Base-by-base conservation (phyloP, 2,113 vertebrate genomes). In the Mirza zaza region DNA sequence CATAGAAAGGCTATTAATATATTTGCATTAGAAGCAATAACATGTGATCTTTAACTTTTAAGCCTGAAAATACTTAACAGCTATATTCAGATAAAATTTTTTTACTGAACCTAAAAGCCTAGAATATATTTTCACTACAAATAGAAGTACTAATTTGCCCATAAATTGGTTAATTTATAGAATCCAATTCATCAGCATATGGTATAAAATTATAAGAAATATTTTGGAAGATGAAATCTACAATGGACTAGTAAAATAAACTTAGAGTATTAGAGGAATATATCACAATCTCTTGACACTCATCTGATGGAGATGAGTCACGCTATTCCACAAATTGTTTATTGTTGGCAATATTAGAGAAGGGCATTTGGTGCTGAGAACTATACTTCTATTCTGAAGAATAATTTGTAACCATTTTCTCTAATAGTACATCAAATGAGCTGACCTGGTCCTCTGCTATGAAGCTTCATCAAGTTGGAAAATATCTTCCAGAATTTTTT, bases 11-110 rank as follows among this genome's bases (percentile, higher is more conserved):
- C 48, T 95, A 57, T 21, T 57, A 57, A 57, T 57, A 94, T 85
- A 97, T 61, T 90, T 97, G 77, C 29, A 93, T 87, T 96, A 86
- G 91, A 97, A 98, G 97, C 80, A 97, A 96, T 94, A 90, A 96
- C 90, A 82, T 50, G 13, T 90, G 80, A 97, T 87, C 86, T 88
- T 98, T 97, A 91, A 94, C 87, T 97, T 96, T 97, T 93, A 94
- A 94, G 79, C 80, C 86, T 96, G 67, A 91, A 94, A 97, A 96
- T 79, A 97, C 17, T 76, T 63, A 52, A 29, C 21, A 92, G 52
- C 23, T n/a, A 36, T 27, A 81, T 0, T 61, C 21, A 79, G 29
- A 67, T 36, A 55, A 8, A 85, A 86, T 25, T 14, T 65, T 52
- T 84, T 76, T 79, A 63, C 45, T 92, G 39, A 90, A 18, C 20